phyloP scores from a whole-genome alignment of 2,888 invertebrate species.

The Creontiades dilutus region DNA sequence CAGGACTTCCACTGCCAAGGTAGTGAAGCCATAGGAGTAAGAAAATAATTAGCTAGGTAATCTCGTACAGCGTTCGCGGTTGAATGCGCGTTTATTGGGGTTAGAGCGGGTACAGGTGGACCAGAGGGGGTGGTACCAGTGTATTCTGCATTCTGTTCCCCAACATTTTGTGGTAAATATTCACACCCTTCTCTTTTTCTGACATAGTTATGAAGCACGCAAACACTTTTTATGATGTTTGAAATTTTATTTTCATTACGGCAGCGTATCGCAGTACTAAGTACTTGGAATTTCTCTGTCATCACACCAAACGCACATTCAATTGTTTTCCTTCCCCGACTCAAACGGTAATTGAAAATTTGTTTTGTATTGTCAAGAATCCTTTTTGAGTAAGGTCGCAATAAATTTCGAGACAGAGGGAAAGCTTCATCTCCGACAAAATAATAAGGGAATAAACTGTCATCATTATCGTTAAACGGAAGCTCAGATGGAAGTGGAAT shows the following conservation, averaged over 20 bases:
- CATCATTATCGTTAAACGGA: slow-evolving; percentile 72
- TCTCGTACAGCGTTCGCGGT: no score
- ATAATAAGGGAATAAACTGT: slow-evolving; percentile 75
- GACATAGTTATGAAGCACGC: slow-evolving; percentile 45
- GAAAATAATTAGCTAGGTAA: no score
- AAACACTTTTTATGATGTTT: neutral
- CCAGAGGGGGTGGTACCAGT: neutral
- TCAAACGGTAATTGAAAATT: slow-evolving; percentile 59
- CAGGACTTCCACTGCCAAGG: no score
- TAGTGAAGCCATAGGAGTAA: no score
- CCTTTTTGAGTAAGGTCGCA: slow-evolving; percentile 56
- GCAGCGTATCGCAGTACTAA: neutral
- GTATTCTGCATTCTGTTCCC: neutral
- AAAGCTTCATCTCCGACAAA: slow-evolving; percentile 76
- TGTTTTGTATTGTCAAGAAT: neutral
- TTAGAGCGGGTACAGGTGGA: neutral
- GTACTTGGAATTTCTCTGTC: slow-evolving; percentile 61
- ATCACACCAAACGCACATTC: slow-evolving; percentile 9
- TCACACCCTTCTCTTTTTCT: slow-evolving; percentile 26
- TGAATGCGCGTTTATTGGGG: no score
- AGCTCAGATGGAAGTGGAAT: slow-evolving; percentile 72
- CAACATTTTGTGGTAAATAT: no score
- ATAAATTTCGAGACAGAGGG: slow-evolving; percentile 34
- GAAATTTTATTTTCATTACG: neutral
- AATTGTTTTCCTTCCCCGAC: slow-evolving; percentile 2